Percentiles rank a stretch among this genome's conserved stretches.
Conservation (phyloP, 2,113 vertebrate species). For the Bungarus multicinctus region DNA sequence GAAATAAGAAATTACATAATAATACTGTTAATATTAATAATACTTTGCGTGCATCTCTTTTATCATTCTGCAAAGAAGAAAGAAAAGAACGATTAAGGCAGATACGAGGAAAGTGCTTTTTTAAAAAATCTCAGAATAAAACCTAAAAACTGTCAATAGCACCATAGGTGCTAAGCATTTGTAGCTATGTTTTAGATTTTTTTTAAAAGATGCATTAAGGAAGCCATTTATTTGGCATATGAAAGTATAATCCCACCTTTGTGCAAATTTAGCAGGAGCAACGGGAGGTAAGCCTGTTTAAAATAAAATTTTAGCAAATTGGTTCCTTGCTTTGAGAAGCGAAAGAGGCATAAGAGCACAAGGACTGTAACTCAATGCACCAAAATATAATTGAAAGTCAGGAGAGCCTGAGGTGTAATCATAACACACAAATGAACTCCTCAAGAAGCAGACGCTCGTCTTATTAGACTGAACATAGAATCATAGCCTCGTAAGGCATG, state of each 20-base stretch:
- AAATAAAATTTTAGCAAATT: not conserved
- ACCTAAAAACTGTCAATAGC: constrained; percentile 6
- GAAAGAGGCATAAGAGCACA: not conserved
- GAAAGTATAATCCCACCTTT: not conserved
- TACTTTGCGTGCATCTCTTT: constrained; percentile 33
- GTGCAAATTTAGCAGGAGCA: not conserved
- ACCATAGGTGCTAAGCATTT: not conserved
- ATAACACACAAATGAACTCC: constrained; percentile 25
- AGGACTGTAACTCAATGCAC: not conserved
- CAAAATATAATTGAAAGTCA: constrained; percentile 25
- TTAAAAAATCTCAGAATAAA: not conserved
- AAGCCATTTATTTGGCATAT: not conserved
- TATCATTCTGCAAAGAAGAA: constrained; percentile 19
- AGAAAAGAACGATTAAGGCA: constrained; percentile 3
- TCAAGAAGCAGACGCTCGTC: constrained; percentile 43
- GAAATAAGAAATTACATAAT: constrained; percentile 31
- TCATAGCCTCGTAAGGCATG: not conserved
- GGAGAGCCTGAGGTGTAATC: not conserved
- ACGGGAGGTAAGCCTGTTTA: not conserved
- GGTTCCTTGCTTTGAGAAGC: constrained; percentile 12
- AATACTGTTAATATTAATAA: constrained; percentile 29
- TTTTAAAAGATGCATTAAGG: not conserved
- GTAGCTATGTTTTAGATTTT: not conserved
- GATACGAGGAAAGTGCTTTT: not conserved
- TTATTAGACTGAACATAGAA: constrained; percentile 32